Evolutionary conservation across 2,888 invertebrate species (phyloP).

Genomic region (Leucania comma): DNA sequence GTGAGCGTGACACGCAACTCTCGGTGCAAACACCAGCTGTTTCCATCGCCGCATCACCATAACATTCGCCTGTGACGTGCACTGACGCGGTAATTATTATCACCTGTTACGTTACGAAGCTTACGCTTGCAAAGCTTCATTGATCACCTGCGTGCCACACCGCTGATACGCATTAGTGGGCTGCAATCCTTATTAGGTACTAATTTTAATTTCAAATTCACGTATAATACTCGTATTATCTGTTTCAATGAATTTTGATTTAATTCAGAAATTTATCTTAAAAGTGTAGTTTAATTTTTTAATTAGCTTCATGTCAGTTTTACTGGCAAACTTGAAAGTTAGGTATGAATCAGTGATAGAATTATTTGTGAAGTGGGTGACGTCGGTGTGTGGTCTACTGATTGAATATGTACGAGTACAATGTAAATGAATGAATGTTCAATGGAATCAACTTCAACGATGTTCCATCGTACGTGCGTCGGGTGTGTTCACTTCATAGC

Average conservation of each 20-base stretch:
- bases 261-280: conserved; percentile 10
- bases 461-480: not conserved
- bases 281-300: not conserved
- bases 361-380: not conserved
- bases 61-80: not conserved
- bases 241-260: conserved; percentile 25
- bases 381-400: not conserved
- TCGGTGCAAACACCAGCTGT: not conserved
- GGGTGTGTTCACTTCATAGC: conserved; percentile 1
- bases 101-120: conserved; percentile 11
- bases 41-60: not conserved
- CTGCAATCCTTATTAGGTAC: not conserved
- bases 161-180: conserved; percentile 26
- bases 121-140: conserved; percentile 17
- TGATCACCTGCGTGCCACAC: conserved; percentile 11
- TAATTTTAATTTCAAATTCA: conserved; percentile 20
- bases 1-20: not conserved
- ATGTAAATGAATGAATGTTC: conserved; percentile 17
- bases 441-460: conserved; percentile 27
- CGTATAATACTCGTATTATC: conserved; percentile 14
- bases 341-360: not conserved
- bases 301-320: not conserved
- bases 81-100: conserved; percentile 10
- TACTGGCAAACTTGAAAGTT: not conserved
- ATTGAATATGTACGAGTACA: conserved; percentile 6